These are phyloP conservation scores for Epistrophella euchroma DNA, from an alignment of 2,888 invertebrate species.

Conservation along the genomic window DNA sequence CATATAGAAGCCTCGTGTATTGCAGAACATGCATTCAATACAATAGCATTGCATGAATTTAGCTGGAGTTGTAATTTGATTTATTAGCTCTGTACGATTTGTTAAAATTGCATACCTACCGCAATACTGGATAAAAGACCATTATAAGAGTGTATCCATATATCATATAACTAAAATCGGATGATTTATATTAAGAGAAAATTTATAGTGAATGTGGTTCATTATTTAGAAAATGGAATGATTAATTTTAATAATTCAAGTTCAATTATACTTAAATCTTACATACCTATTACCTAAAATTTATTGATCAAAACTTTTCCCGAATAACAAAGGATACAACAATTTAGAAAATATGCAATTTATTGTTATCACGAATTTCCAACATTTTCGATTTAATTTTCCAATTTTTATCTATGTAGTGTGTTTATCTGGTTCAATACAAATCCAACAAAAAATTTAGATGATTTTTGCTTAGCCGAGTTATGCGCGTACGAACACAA, in stretches of 20 bases:
- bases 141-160: background rate
- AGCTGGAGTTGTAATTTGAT: background rate
- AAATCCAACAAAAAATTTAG: too few species aligned
- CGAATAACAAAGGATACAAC: background rate
- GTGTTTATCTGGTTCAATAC: too few species aligned
- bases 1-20: background rate
- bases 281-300: too few species aligned
- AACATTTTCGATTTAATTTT: too few species aligned
- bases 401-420: too few species aligned
- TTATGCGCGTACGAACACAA: too few species aligned
- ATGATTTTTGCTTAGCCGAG: too few species aligned
- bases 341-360: too few species aligned
- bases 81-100: slow-evolving; percentile 18
- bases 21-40: slow-evolving; percentile 1
- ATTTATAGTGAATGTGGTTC: background rate
- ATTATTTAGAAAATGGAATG: background rate
- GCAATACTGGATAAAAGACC: background rate
- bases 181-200: background rate
- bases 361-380: too few species aligned
- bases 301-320: too few species aligned
- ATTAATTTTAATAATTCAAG: slow-evolving; percentile 4
- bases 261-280: background rate
- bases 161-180: background rate
- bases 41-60: background rate
- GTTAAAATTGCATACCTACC: slow-evolving; percentile 2